Conservation (phyloP, 2,113 vertebrate genomes). For the Chaetodon trifascialis region DNA sequence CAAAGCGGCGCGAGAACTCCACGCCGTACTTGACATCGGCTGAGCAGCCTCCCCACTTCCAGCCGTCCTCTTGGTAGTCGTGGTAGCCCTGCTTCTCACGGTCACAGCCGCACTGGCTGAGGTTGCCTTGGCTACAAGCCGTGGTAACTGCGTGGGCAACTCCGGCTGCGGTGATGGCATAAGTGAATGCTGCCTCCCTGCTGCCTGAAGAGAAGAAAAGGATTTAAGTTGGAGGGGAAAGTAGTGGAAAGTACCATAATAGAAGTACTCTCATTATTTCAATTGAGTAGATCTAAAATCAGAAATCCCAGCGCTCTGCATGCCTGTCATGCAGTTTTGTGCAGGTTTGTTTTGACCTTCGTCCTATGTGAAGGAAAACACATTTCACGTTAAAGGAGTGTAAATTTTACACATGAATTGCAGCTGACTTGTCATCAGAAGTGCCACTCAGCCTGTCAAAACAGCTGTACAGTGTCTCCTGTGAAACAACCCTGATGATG, state of each 20-base stretch:
- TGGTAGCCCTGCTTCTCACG: slow-evolving; percentile 98
- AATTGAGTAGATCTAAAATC: background rate
- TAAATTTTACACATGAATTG: background rate
- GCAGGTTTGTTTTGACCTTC: background rate
- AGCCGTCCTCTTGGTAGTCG: slow-evolving; percentile 93
- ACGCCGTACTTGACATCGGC: slow-evolving; percentile 97
- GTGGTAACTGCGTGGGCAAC: slow-evolving; percentile 96
- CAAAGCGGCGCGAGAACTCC: slow-evolving; percentile 97
- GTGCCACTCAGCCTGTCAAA: background rate
- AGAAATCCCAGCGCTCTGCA: background rate
- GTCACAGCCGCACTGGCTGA: slow-evolving; percentile 98
- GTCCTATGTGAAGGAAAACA: background rate
- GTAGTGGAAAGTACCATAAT: background rate
- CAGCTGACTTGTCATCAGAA: background rate
- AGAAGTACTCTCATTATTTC: background rate
- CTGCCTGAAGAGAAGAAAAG: slow-evolving; percentile 88
- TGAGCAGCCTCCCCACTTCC: slow-evolving; percentile 99
- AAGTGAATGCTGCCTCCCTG: slow-evolving; percentile 97
- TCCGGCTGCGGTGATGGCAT: slow-evolving; percentile 96
- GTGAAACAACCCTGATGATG: too few species aligned
- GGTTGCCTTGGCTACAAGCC: slow-evolving; percentile 97
- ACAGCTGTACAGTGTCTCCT: too few species aligned
- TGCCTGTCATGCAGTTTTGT: background rate
- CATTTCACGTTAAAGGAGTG: background rate
- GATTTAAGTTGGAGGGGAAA: background rate